Evolutionary conservation across 2,113 vertebrate genomes (phyloP), one percentile per base, ranked within the genome.

Genomic region (Petrocephalus zakoni): DNA sequence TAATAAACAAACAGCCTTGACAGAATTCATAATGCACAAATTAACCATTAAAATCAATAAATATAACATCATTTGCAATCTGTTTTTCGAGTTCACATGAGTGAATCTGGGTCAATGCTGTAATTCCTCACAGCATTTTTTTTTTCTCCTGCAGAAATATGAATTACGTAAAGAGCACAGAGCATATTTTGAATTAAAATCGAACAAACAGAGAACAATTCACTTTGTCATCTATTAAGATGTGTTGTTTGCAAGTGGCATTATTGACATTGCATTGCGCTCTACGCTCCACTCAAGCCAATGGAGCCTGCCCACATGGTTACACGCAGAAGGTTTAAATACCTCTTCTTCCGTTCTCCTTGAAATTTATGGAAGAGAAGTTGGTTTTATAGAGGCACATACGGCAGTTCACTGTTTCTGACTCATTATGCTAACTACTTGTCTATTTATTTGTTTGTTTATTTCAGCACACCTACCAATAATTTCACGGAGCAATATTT

Each of bases 81-180:
- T 11, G 13, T 21, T 52, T 87, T 64, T 49, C 42, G 29, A 81
- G 19, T 84, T 52, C 53, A 84, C 53, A 56, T 47, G 53, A 37
- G 42, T 25, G 49, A 75, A 91, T 88, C n/a, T 90, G 51, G 88
- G 90, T 88, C 90, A 90, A 34, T 84, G 61, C 82, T 29, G 51
- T 90, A 86, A 72, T 87, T 87, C 53, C 85, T 86, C 75, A 52
- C 64, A 49, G 47, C 64, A 85, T 19, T 53, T 47, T 51, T 84
- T 34, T 34, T 22, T n/a, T 55, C 25, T 29, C 22, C 84, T n/a
- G 15, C 11, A 15, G n/a, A 86, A 86, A 86, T 56, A 55, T 25
- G 13, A 55, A 55, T 56, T 22, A 49, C 84, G n/a, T n/a, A 86
- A 55, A 51, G 52, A 34, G 13, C 13, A 86, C 13, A 21, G 55